Evolutionary conservation across 2,113 vertebrate genomes (phyloP).

Genomic region (Hippocampus abdominalis): DNA sequence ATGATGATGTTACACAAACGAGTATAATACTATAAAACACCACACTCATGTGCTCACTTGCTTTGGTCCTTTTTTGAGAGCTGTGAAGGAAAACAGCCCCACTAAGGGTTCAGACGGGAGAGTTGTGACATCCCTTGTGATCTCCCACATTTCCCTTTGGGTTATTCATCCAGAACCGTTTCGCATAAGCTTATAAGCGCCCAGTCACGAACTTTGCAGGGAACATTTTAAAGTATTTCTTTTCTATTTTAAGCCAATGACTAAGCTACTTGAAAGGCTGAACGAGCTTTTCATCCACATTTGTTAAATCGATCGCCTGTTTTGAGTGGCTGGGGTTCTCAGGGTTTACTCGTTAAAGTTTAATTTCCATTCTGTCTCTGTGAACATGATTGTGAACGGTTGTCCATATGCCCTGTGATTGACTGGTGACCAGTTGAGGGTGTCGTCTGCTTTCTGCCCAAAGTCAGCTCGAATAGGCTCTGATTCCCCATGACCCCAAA

Average conservation of each 20-base stretch:
- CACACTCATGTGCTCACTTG: neutral
- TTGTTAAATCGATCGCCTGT: neutral
- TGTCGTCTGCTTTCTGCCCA: no score
- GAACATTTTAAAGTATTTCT: slow-evolving; percentile 31
- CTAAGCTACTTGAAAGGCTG: slow-evolving; percentile 10
- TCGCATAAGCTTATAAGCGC: slow-evolving; percentile 35
- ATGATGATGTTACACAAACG: neutral
- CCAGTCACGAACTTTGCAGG: slow-evolving; percentile 26
- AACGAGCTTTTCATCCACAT: neutral
- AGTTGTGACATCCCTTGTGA: slow-evolving; percentile 36
- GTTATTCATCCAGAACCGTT: slow-evolving; percentile 30
- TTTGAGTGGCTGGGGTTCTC: neutral
- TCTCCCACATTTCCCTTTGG: slow-evolving; percentile 22
- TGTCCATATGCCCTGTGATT: no score
- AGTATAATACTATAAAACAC: neutral
- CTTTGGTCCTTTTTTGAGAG: slow-evolving; percentile 12
- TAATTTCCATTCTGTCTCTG: neutral
- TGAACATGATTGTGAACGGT: no score
- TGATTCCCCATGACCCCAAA: no score
- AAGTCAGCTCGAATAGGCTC: no score
- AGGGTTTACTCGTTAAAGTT: neutral
- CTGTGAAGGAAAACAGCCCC: slow-evolving; percentile 27
- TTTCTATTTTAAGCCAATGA: slow-evolving; percentile 23
- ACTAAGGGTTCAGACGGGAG: slow-evolving; percentile 34
- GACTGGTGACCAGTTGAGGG: no score